Evolutionary conservation across 2,113 vertebrate species (phyloP), one percentile per base, ranked within the genome.

Genomic region (Osmerus eperlanus): DNA sequence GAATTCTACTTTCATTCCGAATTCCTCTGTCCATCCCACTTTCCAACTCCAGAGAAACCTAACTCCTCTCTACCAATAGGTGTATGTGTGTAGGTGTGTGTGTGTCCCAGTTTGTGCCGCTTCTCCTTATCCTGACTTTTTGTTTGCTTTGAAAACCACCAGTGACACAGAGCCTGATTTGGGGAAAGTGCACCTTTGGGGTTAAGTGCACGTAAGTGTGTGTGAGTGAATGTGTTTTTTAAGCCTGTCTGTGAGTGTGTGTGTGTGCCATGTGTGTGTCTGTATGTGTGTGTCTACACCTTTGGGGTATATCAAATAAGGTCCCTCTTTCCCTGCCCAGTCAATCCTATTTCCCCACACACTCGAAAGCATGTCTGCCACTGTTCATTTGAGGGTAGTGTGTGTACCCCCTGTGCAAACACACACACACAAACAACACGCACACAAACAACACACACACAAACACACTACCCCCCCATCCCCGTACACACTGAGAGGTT

Each of bases 321-420:
- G 53, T 51, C 65, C 71, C 65, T 73, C 65, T 80, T 85, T 83
- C 65, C 77, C 80, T 72, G 77, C 72, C 61, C 72, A 74, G 75
- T 84, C 83, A 87, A 84, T 84, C 72, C 68, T 66, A 83, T 79
- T 88, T 89, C 78, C 72, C 79, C 54, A 78, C 68, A 73, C 69
- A 71, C 64, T 83, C 73, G 62, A 84, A 84, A 54, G 47, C 71
- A 53, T 47, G 67, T 25, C 73, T 78, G 73, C 70, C 81, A 78
- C 81, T 77, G 79, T 25, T 81, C 68, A 84, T 85, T 78, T 83
- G 77, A 84, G 81, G 74, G 71, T 54, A 41, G 52, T 65, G 62
- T 21, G 70, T 56, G 72, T 51, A 54, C 25, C 25, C 25, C 25
- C 25, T 3, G 55, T 70, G 65, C 47, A 58, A 14, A 15, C 41